Evolutionary conservation across 2,113 vertebrate genomes (phyloP), one percentile per base, ranked within the genome.

Genomic region (Heterotis niloticus): DNA sequence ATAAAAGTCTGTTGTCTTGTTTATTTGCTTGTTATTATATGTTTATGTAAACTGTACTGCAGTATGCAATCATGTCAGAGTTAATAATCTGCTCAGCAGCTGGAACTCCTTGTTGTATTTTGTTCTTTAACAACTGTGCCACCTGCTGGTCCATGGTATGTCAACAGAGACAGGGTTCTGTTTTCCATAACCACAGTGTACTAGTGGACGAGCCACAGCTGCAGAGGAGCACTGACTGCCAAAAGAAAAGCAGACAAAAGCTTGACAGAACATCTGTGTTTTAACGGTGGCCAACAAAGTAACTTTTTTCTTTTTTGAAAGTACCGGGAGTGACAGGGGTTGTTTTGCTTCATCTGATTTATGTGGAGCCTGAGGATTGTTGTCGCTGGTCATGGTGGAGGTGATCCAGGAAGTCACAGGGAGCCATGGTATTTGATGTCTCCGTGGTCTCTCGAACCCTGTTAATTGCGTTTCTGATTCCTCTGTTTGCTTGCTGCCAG

Each of bases 401-500:
- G 81, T 66, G 81, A 83, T 83, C 84, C 86, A 83, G 52, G 52
- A 57, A 56, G 84, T 77, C 84, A 78, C 80, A 78, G 23, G 11
- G 82, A 81, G 75, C 81, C 83, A 77, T 18, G 81, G 86, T 86
- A 85, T 89, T 89, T 88, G 86, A 89, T 86, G 84, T 88, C 85
- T 66, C 82, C 59, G 64, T 13, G 52, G 75, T 88, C 81, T 81
- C 85, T 79, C 79, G 80, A 84, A 85, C 81, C 86, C 78, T 83
- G 86, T 87, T 91, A 90, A 91, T 92, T 91, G 86, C 84, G 83
- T 90, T 87, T 85, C 26, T 44, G 81, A 72, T 81, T 66, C 54
- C 71, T 20, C 69, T 13, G 65, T 78, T 80, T 79, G 64, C 64
- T 18, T 13, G 18, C 26, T 17, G 56, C 57, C 83, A 80, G 84